Conservation (phyloP, 2,888 invertebrate species). For the Caenorhabditis afra region DNA sequence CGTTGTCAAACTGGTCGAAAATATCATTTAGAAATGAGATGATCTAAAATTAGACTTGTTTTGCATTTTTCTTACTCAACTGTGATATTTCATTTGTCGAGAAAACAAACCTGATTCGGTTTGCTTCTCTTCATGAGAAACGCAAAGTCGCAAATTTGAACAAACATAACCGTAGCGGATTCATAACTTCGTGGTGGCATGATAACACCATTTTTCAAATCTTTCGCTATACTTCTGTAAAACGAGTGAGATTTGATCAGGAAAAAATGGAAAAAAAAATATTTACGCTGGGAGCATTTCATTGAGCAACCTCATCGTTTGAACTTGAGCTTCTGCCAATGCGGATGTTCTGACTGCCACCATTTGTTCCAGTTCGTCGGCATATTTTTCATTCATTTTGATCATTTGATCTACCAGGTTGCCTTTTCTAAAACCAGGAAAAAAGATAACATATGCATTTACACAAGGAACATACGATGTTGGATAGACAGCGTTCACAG, state of each 20-base stretch:
- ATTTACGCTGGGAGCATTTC: constrained; percentile 77
- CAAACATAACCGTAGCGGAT: constrained; percentile 78
- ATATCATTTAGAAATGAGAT: constrained; percentile 77
- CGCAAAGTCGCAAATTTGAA: constrained; percentile 77
- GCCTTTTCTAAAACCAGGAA: constrained; percentile 74
- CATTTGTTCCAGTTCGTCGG: constrained; percentile 74
- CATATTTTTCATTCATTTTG: constrained; percentile 77
- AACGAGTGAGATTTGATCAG: too few species aligned
- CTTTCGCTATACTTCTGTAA: constrained; percentile 66
- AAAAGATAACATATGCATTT: not conserved
- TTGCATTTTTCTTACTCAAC: too few species aligned
- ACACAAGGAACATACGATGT: constrained; percentile 2
- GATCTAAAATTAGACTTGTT: constrained; percentile 55
- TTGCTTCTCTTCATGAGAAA: constrained; percentile 67
- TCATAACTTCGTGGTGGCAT: constrained; percentile 73
- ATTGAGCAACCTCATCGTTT: constrained; percentile 73
- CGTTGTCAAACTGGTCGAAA: constrained; percentile 75
- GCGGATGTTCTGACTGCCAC: constrained; percentile 72
- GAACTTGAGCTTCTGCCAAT: constrained; percentile 70
- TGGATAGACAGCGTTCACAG: constrained; percentile 33
- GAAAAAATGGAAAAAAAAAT: not conserved
- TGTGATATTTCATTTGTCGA: too few species aligned
- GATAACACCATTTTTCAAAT: constrained; percentile 69
- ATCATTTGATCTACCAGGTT: constrained; percentile 80
- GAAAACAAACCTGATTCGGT: constrained; percentile 73